These are phyloP conservation scores for Nebria salina DNA, from an alignment of 2,888 invertebrate species.

Conservation along the genomic window DNA sequence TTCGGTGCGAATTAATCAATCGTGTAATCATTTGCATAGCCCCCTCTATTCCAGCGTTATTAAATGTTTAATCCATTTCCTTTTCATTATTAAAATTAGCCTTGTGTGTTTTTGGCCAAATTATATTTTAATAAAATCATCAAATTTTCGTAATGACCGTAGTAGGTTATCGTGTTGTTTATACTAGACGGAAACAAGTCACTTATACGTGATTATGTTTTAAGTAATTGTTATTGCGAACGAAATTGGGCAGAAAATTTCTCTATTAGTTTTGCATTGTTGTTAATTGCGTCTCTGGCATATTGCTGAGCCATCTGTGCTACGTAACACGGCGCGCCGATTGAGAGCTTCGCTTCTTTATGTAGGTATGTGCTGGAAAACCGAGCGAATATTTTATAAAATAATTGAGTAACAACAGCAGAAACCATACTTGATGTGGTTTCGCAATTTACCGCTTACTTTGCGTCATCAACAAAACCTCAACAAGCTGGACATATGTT, in stretches of 20 bases:
- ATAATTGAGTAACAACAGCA: slow-evolving; percentile 44
- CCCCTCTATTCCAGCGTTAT: too few species aligned
- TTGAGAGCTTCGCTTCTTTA: not conserved
- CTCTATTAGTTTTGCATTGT: slow-evolving; percentile 46
- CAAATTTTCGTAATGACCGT: not conserved
- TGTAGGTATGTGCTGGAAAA: not conserved
- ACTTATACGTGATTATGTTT: slow-evolving; percentile 39
- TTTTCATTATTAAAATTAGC: not conserved
- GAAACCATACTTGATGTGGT: slow-evolving; percentile 29
- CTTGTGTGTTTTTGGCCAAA: not conserved
- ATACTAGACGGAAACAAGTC: slow-evolving; percentile 23
- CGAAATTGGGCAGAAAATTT: slow-evolving; percentile 44
- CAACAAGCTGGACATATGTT: not conserved
- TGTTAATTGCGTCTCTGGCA: slow-evolving; percentile 30
- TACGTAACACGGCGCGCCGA: too few species aligned
- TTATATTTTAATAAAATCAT: not conserved
- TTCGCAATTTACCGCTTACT: slow-evolving; percentile 42
- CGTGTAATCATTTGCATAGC: too few species aligned
- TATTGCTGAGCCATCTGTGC: slow-evolving; percentile 36
- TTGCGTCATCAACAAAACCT: not conserved
- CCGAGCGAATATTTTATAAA: slow-evolving; percentile 35
- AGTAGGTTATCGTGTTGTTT: not conserved
- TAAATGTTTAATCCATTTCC: too few species aligned
- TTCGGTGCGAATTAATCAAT: too few species aligned
- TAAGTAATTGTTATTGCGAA: slow-evolving; percentile 44